phyloP scores from a whole-genome alignment of 2,797 vertebrate genomes.

The Benthosema pterotum region DNA sequence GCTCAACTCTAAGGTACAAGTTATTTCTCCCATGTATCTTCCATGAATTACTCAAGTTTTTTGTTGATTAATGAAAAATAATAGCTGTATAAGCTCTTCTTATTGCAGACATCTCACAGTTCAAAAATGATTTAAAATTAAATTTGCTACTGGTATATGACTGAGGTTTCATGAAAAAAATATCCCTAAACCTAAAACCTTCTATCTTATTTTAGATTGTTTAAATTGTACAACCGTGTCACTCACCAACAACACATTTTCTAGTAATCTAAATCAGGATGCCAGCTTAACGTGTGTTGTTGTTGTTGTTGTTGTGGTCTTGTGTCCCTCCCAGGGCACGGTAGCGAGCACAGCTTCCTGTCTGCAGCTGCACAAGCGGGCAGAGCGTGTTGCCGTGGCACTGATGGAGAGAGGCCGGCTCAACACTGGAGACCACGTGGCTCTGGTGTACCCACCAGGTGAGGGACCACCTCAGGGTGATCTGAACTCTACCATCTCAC shows the following conservation, averaged over 20 bases:
- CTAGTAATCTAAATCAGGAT: background rate
- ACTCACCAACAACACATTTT: too few relatives aligned
- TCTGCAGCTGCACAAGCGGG: slow-evolving; percentile 92
- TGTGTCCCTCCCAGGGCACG: slow-evolving; percentile 81
- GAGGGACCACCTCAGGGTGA: background rate
- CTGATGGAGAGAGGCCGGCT: slow-evolving; percentile 88
- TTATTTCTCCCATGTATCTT: too few relatives aligned
- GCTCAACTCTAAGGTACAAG: slow-evolving; percentile 90
- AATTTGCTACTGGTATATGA: too few relatives aligned
- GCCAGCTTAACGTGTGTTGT: slow-evolving; percentile 8
- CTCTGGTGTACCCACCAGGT: slow-evolving; percentile 92
- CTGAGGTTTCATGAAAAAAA: too few relatives aligned
- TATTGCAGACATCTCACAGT: too few relatives aligned
- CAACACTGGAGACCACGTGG: slow-evolving; percentile 91
- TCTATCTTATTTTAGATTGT: too few relatives aligned
- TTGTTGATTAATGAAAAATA: too few relatives aligned
- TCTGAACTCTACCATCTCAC: background rate
- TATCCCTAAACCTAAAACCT: too few relatives aligned
- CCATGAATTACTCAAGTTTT: too few relatives aligned
- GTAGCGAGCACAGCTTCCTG: slow-evolving; percentile 91
- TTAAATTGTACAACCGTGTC: too few relatives aligned
- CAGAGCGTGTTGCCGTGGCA: slow-evolving; percentile 89
- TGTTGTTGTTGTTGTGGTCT: slow-evolving; percentile 11
- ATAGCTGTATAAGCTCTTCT: too few relatives aligned
- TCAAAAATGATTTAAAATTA: too few relatives aligned